phyloP scores from a whole-genome alignment of 2,113 vertebrate genomes.

The Sceloporus undulatus region DNA sequence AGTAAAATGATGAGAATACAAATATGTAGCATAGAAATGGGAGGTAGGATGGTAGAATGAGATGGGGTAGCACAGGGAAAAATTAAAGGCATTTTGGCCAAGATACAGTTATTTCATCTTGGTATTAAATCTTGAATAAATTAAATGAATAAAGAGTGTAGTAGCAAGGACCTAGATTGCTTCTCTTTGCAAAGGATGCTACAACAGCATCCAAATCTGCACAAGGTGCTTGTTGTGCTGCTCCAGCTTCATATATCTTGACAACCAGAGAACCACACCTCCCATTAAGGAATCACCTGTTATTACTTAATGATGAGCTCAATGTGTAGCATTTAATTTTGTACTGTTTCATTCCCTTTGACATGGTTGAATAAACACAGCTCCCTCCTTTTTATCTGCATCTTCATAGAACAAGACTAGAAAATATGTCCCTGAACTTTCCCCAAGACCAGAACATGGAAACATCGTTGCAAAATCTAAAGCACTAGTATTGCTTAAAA shows the following conservation, averaged over 20 bases:
- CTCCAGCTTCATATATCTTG: not conserved
- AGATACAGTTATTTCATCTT: not conserved
- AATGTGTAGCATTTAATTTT: not conserved
- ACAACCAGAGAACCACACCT: not conserved
- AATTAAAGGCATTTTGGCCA: constrained; percentile 12
- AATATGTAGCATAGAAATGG: constrained; percentile 28
- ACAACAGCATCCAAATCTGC: not conserved
- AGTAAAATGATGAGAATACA: constrained; percentile 13
- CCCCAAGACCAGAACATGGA: too few species aligned
- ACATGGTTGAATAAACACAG: not conserved
- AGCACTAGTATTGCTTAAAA: too few species aligned
- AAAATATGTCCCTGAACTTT: not conserved
- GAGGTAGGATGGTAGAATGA: constrained; percentile 23
- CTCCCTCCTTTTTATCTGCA: not conserved
- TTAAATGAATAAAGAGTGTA: not conserved
- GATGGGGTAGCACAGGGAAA: not conserved
- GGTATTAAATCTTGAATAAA: not conserved
- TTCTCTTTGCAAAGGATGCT: not conserved
- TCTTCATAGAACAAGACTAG: not conserved
- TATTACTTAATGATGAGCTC: not conserved
- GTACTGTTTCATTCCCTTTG: not conserved
- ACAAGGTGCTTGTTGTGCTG: not conserved
- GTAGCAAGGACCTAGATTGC: not conserved
- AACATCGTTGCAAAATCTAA: too few species aligned
- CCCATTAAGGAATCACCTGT: not conserved